A percentile compares a stretch with the other conserved stretches of the same genome.
These are phyloP conservation scores for Pristionchus arcanus DNA, from an alignment of 2,888 invertebrate genomes.

Conservation along the genomic window DNA sequence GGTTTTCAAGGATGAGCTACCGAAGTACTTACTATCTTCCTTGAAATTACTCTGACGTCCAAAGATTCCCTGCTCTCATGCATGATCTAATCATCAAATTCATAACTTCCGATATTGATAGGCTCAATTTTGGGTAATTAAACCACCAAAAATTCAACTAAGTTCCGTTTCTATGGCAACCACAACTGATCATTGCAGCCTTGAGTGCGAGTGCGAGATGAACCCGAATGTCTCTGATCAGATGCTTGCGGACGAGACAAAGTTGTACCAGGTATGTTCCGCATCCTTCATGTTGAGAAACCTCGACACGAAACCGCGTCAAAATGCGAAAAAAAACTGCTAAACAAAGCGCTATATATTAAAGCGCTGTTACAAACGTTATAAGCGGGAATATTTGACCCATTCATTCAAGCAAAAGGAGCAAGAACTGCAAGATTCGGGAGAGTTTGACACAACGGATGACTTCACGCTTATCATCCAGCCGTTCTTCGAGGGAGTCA, in stretches of 20 bases:
- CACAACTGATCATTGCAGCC: not conserved
- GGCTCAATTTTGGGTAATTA: not conserved
- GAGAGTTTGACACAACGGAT: constrained; percentile 22
- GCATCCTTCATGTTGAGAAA: not conserved
- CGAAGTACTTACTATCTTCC: not conserved
- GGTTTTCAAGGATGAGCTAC: not conserved
- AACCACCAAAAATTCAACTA: not conserved
- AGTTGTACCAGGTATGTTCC: not conserved
- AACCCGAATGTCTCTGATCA: not conserved
- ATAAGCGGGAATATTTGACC: not conserved
- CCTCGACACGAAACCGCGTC: too few species aligned
- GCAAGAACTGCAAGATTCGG: constrained; percentile 48
- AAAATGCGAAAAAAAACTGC: too few species aligned
- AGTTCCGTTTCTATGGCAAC: not conserved
- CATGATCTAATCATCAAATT: not conserved
- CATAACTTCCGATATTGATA: not conserved
- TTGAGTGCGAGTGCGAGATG: constrained; percentile 1
- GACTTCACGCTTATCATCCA: constrained; percentile 41
- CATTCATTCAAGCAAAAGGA: not conserved
- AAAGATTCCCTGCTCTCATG: too few species aligned
- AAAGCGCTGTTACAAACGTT: not conserved
- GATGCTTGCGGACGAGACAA: not conserved
- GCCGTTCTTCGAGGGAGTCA: constrained; percentile 4
- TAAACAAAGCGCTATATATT: too few species aligned
- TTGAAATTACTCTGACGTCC: too few species aligned